Evolutionary conservation across 2,113 vertebrate species (phyloP).

Genomic region (Raja brachyura): DNA sequence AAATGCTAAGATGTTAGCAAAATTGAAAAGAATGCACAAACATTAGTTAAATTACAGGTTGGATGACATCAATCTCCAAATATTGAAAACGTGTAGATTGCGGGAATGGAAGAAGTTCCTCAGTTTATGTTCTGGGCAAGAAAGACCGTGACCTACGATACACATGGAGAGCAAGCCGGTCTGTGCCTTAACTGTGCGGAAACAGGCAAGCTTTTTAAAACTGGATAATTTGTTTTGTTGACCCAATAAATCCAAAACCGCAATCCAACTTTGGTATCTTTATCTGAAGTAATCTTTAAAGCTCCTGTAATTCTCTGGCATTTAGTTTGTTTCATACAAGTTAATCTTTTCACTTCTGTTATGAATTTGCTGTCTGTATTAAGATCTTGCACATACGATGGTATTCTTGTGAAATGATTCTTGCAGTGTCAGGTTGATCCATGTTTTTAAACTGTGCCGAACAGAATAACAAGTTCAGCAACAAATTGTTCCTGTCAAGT

Average conservation of each 20-base stretch:
- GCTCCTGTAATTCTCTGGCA: slow-evolving; percentile 21
- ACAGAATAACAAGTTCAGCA: neutral
- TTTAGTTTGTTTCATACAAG: neutral
- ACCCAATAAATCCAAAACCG: slow-evolving; percentile 12
- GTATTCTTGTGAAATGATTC: neutral
- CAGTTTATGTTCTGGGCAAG: neutral
- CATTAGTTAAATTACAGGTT: neutral
- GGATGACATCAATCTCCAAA: neutral
- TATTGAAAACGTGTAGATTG: neutral
- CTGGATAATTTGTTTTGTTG: neutral
- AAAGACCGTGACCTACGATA: too few relatives aligned
- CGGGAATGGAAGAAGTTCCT: neutral
- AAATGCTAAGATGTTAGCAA: neutral
- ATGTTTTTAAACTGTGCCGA: neutral
- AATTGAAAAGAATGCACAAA: too few relatives aligned
- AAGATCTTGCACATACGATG: neutral
- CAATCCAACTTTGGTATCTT: slow-evolving; percentile 15
- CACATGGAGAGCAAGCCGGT: neutral
- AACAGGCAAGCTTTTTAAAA: neutral
- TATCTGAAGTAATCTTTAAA: slow-evolving; percentile 15
- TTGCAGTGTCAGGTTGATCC: neutral
- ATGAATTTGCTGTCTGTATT: neutral
- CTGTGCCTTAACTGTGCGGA: neutral
- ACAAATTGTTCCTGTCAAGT: neutral
- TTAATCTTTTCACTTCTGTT: neutral